A percentile compares a stretch with the other conserved stretches of the same genome.
Evolutionary conservation across 2,113 vertebrate genomes (phyloP).

Genomic region (Polyodon spathula): DNA sequence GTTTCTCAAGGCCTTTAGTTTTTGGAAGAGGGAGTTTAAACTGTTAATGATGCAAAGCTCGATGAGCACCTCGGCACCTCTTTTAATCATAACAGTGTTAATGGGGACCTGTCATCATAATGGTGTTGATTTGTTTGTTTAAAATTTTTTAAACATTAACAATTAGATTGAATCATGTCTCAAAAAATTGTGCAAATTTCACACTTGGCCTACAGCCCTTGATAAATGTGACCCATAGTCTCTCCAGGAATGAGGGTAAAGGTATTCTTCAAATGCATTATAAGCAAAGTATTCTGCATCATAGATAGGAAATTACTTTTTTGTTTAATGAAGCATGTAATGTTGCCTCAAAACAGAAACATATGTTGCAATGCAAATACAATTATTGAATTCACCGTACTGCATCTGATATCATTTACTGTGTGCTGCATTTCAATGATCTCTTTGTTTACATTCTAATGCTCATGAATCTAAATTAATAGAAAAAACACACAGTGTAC

Average conservation of each 20-base stretch:
- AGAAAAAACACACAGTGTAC: not conserved
- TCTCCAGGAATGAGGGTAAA: not conserved
- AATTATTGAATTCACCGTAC: not conserved
- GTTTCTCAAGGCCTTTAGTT: no score
- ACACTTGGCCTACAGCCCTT: no score
- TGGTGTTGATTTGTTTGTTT: no score
- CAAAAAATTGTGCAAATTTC: no score
- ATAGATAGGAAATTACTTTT: conserved; percentile 3
- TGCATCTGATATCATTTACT: not conserved
- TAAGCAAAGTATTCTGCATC: not conserved
- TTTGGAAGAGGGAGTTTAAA: no score
- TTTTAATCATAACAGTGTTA: no score
- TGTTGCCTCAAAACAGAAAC: not conserved
- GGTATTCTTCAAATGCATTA: not conserved
- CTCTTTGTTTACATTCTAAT: not conserved
- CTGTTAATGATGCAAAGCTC: no score
- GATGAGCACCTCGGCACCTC: no score
- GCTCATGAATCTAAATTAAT: not conserved
- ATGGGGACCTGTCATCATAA: no score
- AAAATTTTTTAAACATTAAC: no score
- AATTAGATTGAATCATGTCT: no score
- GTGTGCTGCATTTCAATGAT: not conserved
- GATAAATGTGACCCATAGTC: not conserved
- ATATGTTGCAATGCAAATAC: conserved; percentile 3
- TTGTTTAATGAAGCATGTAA: conserved; percentile 1